Evolutionary conservation across 2,797 vertebrate species (phyloP), one percentile per base, ranked within the genome.

Genomic region (Onychomys arenicola): DNA sequence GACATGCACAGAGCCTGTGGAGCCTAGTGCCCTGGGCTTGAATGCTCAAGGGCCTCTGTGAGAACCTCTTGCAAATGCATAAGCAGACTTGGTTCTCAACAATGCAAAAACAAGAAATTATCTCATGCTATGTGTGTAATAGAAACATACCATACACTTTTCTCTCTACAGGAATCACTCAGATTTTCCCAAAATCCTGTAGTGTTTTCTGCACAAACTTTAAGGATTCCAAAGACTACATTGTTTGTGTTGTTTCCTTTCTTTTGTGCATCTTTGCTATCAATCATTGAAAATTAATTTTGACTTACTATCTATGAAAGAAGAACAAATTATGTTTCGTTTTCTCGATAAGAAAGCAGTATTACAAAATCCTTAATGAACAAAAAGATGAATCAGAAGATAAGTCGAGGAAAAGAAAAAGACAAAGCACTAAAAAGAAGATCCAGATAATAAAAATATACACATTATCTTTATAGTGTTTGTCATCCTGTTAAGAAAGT

Each of bases 211-310:
- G 40, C 80, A 87, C 52, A 82, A 65, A 13, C 69, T 87, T 21
- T 29, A 94, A 69, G 57, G 76, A 84, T 37, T 59, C n/a, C n/a
- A 83, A 91, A 87, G 29, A 77, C 34, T 7, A 27, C 19, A 25
- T 55, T 43, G 34, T 59, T 73, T 52, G 6, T 19, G 73, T 82
- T 78, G 52, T 52, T 59, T 85, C 80, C 12, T 21, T 92, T 85
- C 63, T 65, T 93, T 84, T 59, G 69, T 89, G 52, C 55, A 57
- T 82, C 49, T 78, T 91, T 75, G 63, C 21, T 49, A 46, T 83
- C 92, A 78, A 75, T 78, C 59, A 86, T 21, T 94, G 73, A 89
- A 69, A 91, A 94, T 73, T 89, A 87, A 91, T 85, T 94, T 90
- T 69, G 29, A 95, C 86, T 43, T 90, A 61, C 40, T 1, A 32